Evolutionary conservation across 2,113 vertebrate genomes (phyloP).

Genomic region (Morone chrysops): DNA sequence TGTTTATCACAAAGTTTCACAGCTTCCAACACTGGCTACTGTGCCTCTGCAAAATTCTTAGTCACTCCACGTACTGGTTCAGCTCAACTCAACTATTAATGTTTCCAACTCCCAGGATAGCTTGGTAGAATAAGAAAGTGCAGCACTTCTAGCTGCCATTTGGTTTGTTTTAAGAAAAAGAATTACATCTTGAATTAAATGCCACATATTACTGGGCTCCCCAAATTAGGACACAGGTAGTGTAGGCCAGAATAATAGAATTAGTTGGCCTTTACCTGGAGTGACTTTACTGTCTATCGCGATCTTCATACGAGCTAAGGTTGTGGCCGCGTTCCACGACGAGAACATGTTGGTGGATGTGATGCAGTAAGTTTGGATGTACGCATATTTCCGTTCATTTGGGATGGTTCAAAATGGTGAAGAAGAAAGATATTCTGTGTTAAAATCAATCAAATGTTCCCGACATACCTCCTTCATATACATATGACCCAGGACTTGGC

Average conservation of each 20-base stretch:
- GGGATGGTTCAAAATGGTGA: too few relatives aligned
- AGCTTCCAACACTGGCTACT: background rate
- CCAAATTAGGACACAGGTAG: slow-evolving; percentile 30
- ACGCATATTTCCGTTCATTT: too few relatives aligned
- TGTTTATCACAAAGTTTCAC: background rate
- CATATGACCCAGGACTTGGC: background rate
- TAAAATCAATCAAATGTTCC: too few relatives aligned
- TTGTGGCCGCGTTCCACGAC: too few relatives aligned
- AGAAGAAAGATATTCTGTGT: too few relatives aligned
- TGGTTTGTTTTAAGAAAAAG: background rate
- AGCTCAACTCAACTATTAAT: background rate
- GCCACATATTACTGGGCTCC: background rate
- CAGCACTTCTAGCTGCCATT: background rate
- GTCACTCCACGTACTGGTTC: background rate
- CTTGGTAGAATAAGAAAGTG: background rate
- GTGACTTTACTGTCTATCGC: slow-evolving; percentile 11
- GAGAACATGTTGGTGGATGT: too few relatives aligned
- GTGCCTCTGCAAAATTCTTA: background rate
- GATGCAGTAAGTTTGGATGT: too few relatives aligned
- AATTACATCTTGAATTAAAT: background rate
- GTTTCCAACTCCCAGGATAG: background rate
- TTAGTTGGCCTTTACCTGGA: slow-evolving; percentile 49
- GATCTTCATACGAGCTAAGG: background rate
- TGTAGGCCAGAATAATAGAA: slow-evolving; percentile 34
- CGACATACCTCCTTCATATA: too few relatives aligned